Percentiles rank a stretch among this genome's conserved stretches.
Conservation (phyloP, 1,140 invertebrate species). For the Neocloeon triangulifer region DNA sequence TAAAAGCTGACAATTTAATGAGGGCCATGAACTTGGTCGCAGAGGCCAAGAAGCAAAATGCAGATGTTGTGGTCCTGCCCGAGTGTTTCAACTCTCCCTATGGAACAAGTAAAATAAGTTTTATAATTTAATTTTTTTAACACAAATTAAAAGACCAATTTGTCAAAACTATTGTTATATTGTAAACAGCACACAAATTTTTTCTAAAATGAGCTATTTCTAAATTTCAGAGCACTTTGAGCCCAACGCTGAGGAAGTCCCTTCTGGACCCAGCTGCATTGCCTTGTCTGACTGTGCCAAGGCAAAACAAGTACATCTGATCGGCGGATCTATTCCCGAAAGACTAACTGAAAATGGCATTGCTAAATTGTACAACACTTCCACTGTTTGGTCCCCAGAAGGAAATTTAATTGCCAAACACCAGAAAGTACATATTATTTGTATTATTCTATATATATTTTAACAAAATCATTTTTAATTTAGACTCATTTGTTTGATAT, state of each 20-base stretch:
- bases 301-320: conserved; percentile 53
- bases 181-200: too few species aligned
- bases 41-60: conserved; percentile 45
- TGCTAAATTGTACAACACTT: conserved; percentile 68
- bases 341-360: conserved; percentile 24
- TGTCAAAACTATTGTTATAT: too few species aligned
- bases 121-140: conserved; percentile 2
- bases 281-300: conserved; percentile 51
- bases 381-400: conserved; percentile 60
- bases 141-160: too few species aligned
- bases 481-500: conserved; percentile 90
- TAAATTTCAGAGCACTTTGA: conserved; percentile 40
- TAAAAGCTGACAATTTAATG: conserved; percentile 52
- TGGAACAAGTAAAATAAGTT: conserved; percentile 41
- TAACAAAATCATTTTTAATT: conserved; percentile 9
- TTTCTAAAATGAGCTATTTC: too few species aligned
- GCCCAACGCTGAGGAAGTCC: conserved; percentile 69
- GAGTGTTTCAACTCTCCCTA: conserved; percentile 93
- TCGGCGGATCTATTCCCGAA: conserved; percentile 83
- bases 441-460: conserved; percentile 1
- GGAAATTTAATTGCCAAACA: conserved; percentile 53
- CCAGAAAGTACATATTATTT: conserved; percentile 31
- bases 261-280: conserved; percentile 42
- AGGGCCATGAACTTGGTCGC: conserved; percentile 47
- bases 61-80: conserved; percentile 57